phyloP scores from a whole-genome alignment of 2,797 vertebrate genomes.

The Enteromius fasciolatus region DNA sequence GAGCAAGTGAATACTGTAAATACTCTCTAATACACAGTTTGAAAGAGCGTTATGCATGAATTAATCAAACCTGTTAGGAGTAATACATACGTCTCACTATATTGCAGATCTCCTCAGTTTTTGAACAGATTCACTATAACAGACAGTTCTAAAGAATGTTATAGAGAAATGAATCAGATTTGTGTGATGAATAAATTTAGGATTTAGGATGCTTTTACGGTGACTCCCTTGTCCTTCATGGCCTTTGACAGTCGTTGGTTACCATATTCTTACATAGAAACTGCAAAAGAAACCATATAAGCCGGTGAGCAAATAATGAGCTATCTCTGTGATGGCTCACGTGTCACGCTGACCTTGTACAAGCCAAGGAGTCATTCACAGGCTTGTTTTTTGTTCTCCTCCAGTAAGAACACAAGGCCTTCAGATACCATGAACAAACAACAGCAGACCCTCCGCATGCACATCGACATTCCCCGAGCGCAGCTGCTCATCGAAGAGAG shows the following conservation, averaged over 20 bases:
- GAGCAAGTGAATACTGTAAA: neutral
- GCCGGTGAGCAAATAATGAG: no score
- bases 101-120: no score
- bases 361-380: neutral
- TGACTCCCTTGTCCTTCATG: neutral
- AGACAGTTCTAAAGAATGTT: no score
- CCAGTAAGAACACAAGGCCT: slow-evolving; percentile 96
- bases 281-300: slow-evolving; percentile 3
- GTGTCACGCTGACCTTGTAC: neutral
- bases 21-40: neutral
- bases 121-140: no score
- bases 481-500: slow-evolving; percentile 97
- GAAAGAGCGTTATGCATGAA: neutral
- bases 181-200: neutral
- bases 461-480: slow-evolving; percentile 96
- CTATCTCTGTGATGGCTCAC: neutral
- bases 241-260: neutral
- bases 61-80: neutral
- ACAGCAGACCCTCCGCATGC: slow-evolving; percentile 95
- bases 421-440: slow-evolving; percentile 96
- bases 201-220: neutral
- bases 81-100: no score
- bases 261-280: neutral
- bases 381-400: slow-evolving; percentile 50
- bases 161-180: no score